Percentiles rank a stretch among this genome's conserved stretches.
Conservation (phyloP, 2,888 invertebrate species). For the Lottia gigantea region DNA sequence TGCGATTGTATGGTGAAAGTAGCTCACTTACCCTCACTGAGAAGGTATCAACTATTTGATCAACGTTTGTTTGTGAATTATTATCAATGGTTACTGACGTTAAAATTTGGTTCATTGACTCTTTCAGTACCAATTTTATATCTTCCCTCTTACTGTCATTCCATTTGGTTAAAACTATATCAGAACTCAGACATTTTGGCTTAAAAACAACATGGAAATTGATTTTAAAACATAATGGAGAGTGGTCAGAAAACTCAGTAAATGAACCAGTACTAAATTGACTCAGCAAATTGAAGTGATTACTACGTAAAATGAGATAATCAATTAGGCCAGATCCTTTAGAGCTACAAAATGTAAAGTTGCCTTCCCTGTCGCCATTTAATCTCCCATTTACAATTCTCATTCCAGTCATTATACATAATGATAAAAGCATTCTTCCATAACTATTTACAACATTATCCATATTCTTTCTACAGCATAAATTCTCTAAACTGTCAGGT, state of each 20-base stretch:
- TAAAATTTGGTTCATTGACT: background rate
- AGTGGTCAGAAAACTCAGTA: slow-evolving; percentile 4
- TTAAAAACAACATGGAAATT: background rate
- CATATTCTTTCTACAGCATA: background rate
- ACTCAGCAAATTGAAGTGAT: background rate
- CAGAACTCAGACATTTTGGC: background rate
- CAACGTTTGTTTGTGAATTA: background rate
- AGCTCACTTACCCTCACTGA: background rate
- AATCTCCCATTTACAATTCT: slow-evolving; percentile 1
- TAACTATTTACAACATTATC: too few species aligned
- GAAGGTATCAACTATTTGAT: background rate
- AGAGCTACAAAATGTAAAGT: background rate
- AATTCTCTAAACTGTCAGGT: background rate
- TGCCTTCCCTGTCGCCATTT: background rate
- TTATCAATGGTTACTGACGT: background rate
- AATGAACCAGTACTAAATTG: background rate
- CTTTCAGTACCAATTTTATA: background rate
- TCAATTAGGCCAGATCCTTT: background rate
- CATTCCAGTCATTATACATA: slow-evolving; percentile 1
- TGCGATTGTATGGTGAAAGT: background rate
- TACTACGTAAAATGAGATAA: slow-evolving; percentile 2
- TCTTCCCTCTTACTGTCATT: background rate
- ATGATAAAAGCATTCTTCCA: background rate
- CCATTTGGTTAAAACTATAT: background rate
- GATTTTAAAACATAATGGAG: background rate